phyloP scores from a whole-genome alignment of 2,113 vertebrate species.

The Ptyas mucosa region DNA sequence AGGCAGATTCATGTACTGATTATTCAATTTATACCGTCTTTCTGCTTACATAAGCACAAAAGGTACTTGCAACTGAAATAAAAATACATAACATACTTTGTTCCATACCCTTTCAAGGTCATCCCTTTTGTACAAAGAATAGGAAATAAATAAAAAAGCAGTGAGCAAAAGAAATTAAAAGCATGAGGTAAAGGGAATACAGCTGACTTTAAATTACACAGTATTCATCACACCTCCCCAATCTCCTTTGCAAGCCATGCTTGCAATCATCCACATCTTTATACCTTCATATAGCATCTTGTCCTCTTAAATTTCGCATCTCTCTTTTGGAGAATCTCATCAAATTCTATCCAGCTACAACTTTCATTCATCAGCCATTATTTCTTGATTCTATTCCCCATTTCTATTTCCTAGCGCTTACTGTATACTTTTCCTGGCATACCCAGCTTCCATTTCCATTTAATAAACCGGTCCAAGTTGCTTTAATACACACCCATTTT shows the following conservation, averaged over 20 bases:
- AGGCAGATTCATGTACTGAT: not conserved
- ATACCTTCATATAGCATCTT: not conserved
- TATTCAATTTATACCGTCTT: not conserved
- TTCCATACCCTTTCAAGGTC: not conserved
- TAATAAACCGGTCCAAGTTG: not conserved
- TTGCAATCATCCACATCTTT: not conserved
- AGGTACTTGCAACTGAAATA: not conserved
- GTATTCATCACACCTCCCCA: not conserved
- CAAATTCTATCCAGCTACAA: not conserved
- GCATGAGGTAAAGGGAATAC: not conserved
- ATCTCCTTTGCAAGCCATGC: not conserved
- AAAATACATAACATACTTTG: not conserved
- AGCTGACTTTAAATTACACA: not conserved
- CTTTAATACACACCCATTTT: not conserved
- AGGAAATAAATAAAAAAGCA: not conserved
- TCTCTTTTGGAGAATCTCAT: not conserved
- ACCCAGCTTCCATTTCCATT: not conserved
- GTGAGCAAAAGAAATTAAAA: not conserved
- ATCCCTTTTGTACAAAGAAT: not conserved
- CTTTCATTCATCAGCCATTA: not conserved
- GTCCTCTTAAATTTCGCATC: not conserved
- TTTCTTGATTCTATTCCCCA: not conserved
- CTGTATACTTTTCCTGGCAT: not conserved
- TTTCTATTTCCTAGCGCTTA: not conserved
- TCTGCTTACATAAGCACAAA: not conserved